Percentiles rank a stretch among this genome's conserved stretches.
phyloP scores from a whole-genome alignment of 1,140 invertebrate genomes.

The Penaeus chinensis region DNA sequence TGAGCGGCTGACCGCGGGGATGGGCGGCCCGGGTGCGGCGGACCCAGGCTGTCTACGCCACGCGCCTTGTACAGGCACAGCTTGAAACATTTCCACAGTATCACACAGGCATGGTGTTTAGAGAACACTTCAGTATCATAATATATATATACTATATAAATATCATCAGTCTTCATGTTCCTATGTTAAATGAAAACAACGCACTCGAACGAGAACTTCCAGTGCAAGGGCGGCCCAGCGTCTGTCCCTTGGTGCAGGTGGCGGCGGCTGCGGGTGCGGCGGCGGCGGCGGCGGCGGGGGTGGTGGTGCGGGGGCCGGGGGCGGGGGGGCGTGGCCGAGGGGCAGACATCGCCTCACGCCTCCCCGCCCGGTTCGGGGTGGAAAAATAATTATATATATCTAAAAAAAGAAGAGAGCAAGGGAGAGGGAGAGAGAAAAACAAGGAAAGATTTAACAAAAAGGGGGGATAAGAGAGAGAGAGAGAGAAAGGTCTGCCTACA shows the following conservation, averaged over 20 bases:
- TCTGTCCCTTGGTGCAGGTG: slow-evolving; percentile 1
- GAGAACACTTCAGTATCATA: slow-evolving; percentile 51
- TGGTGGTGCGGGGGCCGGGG: not conserved
- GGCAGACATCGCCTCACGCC: slow-evolving; percentile 39
- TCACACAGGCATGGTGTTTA: slow-evolving; percentile 60
- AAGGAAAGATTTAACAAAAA: too few species aligned
- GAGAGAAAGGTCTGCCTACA: not conserved
- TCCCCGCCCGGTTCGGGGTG: not conserved
- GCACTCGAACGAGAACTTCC: slow-evolving; percentile 8
- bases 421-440: too few species aligned
- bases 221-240: slow-evolving; percentile 25
- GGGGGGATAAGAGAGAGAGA: not conserved
- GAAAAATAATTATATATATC: too few species aligned
- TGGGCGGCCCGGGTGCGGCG: slow-evolving; percentile 28
- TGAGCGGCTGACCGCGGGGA: not conserved
- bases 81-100: slow-evolving; percentile 32
- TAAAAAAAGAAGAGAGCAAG: too few species aligned
- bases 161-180: slow-evolving; percentile 44
- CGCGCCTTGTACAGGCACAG: slow-evolving; percentile 5
- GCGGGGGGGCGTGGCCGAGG: slow-evolving; percentile 16
- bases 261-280: not conserved
- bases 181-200: slow-evolving; percentile 32
- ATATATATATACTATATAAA: slow-evolving; percentile 40
- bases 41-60: slow-evolving; percentile 10
- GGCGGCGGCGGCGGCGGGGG: slow-evolving; percentile 3